Evolutionary conservation across 2,888 invertebrate species (phyloP), one percentile per base, ranked within the genome.

Genomic region (Crepidodera aurea): DNA sequence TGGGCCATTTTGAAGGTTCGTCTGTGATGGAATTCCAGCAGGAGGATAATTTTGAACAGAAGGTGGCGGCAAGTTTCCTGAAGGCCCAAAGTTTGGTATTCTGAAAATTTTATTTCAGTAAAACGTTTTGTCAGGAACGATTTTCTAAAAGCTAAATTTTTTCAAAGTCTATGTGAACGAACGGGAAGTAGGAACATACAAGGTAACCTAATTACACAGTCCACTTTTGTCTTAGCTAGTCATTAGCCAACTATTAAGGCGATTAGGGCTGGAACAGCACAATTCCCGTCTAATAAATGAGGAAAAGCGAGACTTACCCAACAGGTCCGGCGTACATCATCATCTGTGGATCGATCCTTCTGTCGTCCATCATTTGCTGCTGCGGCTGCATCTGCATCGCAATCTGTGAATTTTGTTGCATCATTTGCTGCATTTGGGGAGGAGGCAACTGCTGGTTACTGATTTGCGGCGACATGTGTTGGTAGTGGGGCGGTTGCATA

Each of bases 1-100:
- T 10, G 67, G 67, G 15, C 68, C 71, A 57, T 68, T 71, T 56
- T 68, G 71, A 5, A 73, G 39, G 40, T 57, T 68, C 15, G 67
- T 67, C 44, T 70, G 71, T 10, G 69, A 67, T 7, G 65, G 29
- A 4, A 59, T 57, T 10, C 64, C 63, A 25, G 48, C 46, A 8
- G 54, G 34, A 25, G 56, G 48, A 39, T 62, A 69, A 22, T 63
- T 32, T 10, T 64, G 67, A 48, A 58, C 64, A 0, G 27, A 2
- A 6, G 46, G 46, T 22, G 48, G 48, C 60, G 48, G 48, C 59
- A 68, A 58, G 42, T 8, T 46, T n/a, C 51, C 56, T 6, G 60
- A 62, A 27, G 66, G 62, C 18, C 68, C 68, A 42, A 60, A 64
- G 15, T 66, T 67, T 29, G 57, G 61, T 22, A 69, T 37, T 27